phyloP scores from a whole-genome alignment of 1,140 invertebrate species.

The Monomorium pharaonis region DNA sequence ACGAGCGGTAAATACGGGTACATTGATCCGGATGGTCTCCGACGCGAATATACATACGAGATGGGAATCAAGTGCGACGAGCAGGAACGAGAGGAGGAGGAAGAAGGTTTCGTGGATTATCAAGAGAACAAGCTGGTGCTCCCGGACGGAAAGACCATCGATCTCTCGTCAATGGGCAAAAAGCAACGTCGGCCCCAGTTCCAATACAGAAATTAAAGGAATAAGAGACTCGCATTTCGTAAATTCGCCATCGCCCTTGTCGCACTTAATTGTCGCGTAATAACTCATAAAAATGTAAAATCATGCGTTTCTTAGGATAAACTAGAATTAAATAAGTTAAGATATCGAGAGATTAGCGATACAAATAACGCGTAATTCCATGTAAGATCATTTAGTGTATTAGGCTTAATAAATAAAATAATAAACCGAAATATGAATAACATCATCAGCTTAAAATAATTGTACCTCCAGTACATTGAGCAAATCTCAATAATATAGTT shows the following conservation, averaged over 20 bases:
- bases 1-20: constrained; percentile 93
- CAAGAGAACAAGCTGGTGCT: constrained; percentile 89
- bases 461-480: not conserved
- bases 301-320: constrained; percentile 14
- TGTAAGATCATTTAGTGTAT: constrained; percentile 40
- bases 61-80: constrained; percentile 89
- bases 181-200: constrained; percentile 87
- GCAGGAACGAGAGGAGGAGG: constrained; percentile 86
- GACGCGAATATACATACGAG: constrained; percentile 90
- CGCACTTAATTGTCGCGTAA: not conserved
- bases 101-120: constrained; percentile 88
- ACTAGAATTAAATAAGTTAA: constrained; percentile 40
- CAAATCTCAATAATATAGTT: not conserved
- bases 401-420: constrained; percentile 47
- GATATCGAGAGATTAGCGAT: constrained; percentile 9
- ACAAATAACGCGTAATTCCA: constrained; percentile 4
- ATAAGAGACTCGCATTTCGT: not conserved
- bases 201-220: constrained; percentile 76
- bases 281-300: not conserved
- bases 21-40: constrained; percentile 91
- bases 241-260: constrained; percentile 21
- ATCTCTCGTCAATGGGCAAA: constrained; percentile 89
- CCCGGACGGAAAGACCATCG: constrained; percentile 89
- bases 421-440: constrained; percentile 14
- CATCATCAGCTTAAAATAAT: constrained; percentile 3